phyloP scores from a whole-genome alignment of 2,797 vertebrate genomes.

The Sylvilagus floridanus region DNA sequence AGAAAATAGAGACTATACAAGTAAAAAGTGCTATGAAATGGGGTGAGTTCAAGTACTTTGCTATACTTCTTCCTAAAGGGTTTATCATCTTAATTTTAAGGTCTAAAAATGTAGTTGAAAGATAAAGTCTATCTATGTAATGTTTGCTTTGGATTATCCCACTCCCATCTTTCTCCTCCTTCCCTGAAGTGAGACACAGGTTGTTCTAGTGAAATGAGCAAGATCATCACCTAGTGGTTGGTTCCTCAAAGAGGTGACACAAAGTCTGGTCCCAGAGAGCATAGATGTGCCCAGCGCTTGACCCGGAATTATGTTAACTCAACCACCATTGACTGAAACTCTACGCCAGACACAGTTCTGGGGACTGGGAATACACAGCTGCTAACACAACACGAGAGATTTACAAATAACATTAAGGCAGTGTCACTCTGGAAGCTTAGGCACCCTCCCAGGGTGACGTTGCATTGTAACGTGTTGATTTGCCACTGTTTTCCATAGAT shows the following conservation, averaged over 20 bases:
- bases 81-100: conserved; percentile 43
- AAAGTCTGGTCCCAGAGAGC: conserved; percentile 8
- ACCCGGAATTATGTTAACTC: neutral
- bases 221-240: conserved; percentile 55
- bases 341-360: conserved; percentile 2
- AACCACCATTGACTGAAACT: neutral
- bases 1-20: neutral
- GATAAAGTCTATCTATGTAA: neutral
- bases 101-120: neutral
- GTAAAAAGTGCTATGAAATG: neutral
- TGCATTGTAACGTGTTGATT: conserved; percentile 64
- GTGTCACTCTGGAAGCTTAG: conserved; percentile 5
- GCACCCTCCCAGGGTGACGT: neutral
- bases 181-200: neutral
- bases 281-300: neutral
- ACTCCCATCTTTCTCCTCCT: neutral
- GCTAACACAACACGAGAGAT: conserved; percentile 61
- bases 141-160: neutral
- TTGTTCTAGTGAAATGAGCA: neutral
- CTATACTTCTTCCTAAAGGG: neutral
- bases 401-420: conserved; percentile 69
- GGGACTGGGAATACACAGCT: conserved; percentile 14
- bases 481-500: conserved; percentile 89
- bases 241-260: conserved; percentile 29
- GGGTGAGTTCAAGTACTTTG: neutral